Percentiles rank a stretch among this genome's conserved stretches.
phyloP scores from a whole-genome alignment of 2,797 vertebrate species.

The Melopsittacus undulatus region DNA sequence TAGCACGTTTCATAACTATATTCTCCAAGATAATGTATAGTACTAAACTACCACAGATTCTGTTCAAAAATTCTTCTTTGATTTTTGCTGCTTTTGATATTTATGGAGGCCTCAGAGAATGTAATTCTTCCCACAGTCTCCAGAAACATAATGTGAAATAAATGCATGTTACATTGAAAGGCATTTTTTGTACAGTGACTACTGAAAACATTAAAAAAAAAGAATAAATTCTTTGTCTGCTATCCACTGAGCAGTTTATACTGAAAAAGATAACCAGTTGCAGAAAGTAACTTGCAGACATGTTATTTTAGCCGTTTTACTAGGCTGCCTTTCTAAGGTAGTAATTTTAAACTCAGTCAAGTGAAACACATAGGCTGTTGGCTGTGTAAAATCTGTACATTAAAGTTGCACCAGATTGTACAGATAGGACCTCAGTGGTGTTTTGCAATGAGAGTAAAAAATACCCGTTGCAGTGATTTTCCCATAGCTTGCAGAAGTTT shows the following conservation, averaged over 20 bases:
- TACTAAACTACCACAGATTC: background rate
- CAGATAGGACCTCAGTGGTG: background rate
- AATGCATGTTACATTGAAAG: background rate
- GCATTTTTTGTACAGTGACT: background rate
- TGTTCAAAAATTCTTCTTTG: background rate
- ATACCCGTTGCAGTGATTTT: background rate
- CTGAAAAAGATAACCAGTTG: background rate
- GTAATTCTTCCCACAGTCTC: background rate
- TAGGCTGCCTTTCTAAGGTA: background rate
- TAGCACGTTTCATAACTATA: background rate
- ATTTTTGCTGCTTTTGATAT: background rate
- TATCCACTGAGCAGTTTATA: background rate
- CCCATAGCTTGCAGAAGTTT: background rate
- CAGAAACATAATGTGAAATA: background rate
- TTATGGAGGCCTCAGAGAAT: background rate
- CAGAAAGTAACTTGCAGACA: background rate
- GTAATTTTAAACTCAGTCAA: background rate
- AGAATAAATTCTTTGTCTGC: too few relatives aligned
- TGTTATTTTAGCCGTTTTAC: background rate
- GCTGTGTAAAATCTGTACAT: background rate
- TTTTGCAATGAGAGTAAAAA: background rate
- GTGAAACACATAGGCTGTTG: fast-evolving
- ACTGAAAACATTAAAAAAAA: background rate
- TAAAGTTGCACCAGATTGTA: background rate
- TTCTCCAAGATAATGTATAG: background rate